These are phyloP conservation scores for Drosophila insularis DNA, from an alignment of 1,140 invertebrate species.

Conservation along the genomic window DNA sequence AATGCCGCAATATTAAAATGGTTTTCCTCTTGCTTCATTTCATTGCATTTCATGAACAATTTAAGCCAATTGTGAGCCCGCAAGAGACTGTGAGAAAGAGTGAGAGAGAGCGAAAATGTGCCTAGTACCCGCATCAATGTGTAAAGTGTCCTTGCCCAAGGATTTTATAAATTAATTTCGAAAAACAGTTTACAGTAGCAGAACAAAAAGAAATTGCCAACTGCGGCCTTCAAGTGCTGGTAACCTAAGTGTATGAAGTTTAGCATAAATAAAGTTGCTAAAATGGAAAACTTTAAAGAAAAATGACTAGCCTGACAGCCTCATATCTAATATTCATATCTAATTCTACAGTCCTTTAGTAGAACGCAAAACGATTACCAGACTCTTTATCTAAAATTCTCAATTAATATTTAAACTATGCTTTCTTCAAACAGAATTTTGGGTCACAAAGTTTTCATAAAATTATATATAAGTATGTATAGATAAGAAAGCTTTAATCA, in stretches of 20 bases:
- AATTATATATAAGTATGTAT: no score
- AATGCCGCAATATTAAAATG: slow-evolving; percentile 77
- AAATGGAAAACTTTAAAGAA: neutral
- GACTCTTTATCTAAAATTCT: no score
- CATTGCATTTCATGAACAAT: slow-evolving; percentile 81
- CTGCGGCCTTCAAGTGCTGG: neutral
- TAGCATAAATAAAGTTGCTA: neutral
- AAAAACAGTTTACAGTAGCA: slow-evolving; percentile 62
- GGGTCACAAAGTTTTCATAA: no score
- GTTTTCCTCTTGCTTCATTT: slow-evolving; percentile 77
- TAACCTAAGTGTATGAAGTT: slow-evolving; percentile 11
- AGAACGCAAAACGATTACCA: no score
- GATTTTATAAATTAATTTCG: slow-evolving; percentile 73
- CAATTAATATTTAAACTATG: no score
- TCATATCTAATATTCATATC: no score
- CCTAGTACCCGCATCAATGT: slow-evolving; percentile 21
- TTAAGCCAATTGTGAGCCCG: slow-evolving; percentile 72
- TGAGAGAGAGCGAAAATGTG: neutral
- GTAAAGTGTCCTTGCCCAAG: slow-evolving; percentile 48
- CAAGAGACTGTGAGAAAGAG: neutral
- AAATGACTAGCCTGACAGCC: neutral
- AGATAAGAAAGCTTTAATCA: no score
- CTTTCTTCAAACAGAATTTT: no score
- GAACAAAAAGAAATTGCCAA: slow-evolving; percentile 17
- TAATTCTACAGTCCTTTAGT: no score